Evolutionary conservation across 2,113 vertebrate species (phyloP).

Genomic region (Istiophorus platypterus): DNA sequence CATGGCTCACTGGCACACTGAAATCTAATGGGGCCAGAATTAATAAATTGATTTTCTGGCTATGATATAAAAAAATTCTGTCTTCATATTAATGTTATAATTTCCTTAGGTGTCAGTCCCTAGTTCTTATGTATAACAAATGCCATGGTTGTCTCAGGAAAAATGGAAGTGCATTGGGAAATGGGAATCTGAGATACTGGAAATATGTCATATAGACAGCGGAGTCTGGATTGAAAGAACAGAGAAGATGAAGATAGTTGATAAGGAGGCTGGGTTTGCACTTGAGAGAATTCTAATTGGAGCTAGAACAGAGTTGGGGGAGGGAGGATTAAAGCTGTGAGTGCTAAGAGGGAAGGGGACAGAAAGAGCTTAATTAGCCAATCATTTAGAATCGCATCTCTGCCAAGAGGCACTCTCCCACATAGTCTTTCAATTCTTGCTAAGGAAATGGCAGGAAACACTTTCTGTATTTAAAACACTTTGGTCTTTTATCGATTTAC

Average conservation of each 20-base stretch:
- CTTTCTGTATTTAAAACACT: background rate
- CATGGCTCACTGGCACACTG: background rate
- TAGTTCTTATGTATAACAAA: background rate
- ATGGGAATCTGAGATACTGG: background rate
- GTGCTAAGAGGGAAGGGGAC: background rate
- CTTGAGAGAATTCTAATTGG: background rate
- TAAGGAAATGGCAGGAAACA: background rate
- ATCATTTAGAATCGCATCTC: background rate
- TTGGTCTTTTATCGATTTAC: background rate
- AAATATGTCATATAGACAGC: background rate
- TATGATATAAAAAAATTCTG: background rate
- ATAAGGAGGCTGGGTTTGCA: conserved; percentile 1
- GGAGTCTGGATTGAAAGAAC: background rate
- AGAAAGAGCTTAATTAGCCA: background rate
- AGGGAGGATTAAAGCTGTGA: background rate
- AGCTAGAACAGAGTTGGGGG: background rate
- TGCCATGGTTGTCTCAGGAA: background rate
- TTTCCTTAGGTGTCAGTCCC: background rate
- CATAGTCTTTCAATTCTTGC: background rate
- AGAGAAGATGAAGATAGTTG: background rate
- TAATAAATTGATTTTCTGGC: background rate
- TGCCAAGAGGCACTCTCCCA: background rate
- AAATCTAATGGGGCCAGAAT: background rate
- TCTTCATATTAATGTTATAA: background rate
- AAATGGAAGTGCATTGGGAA: background rate